These are phyloP conservation scores for Calliphora vicina DNA, from an alignment of 1,140 invertebrate genomes.

Conservation along the genomic window DNA sequence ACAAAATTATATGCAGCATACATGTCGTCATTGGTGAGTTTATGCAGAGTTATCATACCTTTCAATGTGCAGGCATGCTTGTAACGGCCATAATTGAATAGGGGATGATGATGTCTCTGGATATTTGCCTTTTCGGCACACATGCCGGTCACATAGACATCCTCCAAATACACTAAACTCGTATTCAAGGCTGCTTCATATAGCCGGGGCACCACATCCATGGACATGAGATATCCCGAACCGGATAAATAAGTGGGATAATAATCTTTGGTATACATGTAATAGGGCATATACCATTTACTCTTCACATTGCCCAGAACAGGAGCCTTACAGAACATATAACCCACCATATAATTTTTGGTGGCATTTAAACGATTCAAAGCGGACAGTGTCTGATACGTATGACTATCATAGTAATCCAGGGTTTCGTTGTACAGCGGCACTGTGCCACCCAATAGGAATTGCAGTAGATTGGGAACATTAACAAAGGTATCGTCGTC, in stretches of 20 bases:
- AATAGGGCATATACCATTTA: conserved; percentile 85
- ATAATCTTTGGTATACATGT: conserved; percentile 75
- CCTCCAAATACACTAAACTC: conserved; percentile 81
- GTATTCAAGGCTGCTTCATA: conserved; percentile 75
- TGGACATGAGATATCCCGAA: conserved; percentile 83
- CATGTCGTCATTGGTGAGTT: conserved; percentile 55
- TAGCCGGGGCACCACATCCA: conserved; percentile 72
- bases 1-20: conserved; percentile 54
- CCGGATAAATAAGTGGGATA: conserved; percentile 89
- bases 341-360: conserved; percentile 71
- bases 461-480: conserved; percentile 68
- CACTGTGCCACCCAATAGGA: conserved; percentile 62
- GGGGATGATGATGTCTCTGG: conserved; percentile 48
- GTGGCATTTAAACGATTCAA: conserved; percentile 52
- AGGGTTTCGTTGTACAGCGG: conserved; percentile 60
- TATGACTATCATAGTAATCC: conserved; percentile 50
- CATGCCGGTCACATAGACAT: conserved; percentile 83
- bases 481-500: conserved; percentile 89
- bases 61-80: conserved; percentile 51
- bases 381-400: conserved; percentile 42
- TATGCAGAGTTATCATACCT: conserved; percentile 56
- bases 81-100: conserved; percentile 53
- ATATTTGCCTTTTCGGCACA: conserved; percentile 53
- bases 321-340: conserved; percentile 76
- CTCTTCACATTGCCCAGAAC: conserved; percentile 76